These are phyloP conservation scores for Pseudococcus longispinus DNA, from an alignment of 2,888 invertebrate genomes.

Conservation along the genomic window DNA sequence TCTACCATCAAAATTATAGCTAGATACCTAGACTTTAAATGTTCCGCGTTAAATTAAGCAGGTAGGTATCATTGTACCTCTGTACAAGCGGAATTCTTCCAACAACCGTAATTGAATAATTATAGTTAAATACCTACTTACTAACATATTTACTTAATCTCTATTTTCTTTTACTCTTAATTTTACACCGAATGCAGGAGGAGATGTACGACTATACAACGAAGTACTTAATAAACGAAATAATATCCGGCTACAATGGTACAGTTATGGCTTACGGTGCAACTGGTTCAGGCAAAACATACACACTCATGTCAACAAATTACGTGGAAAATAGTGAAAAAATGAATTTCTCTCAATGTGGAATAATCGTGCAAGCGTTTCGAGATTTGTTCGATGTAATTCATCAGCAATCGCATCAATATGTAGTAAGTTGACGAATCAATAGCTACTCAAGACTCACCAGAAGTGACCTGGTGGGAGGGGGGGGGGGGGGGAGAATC, in stretches of 20 bases:
- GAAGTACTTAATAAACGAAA: constrained; percentile 82
- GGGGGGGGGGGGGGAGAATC: no score
- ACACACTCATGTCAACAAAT: constrained; percentile 75
- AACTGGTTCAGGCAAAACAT: constrained; percentile 90
- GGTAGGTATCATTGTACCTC: no score
- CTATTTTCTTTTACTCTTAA: no score
- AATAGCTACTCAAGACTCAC: neutral
- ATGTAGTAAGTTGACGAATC: neutral
- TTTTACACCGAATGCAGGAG: constrained; percentile 65
- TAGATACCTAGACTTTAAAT: no score
- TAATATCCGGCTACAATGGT: constrained; percentile 86
- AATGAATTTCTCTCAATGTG: constrained; percentile 68
- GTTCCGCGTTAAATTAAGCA: no score
- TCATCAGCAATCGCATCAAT: constrained; percentile 14
- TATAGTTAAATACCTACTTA: neutral
- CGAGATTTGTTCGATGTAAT: constrained; percentile 77
- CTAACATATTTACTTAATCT: neutral
- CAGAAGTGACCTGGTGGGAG: no score
- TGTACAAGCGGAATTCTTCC: no score
- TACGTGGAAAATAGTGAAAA: neutral
- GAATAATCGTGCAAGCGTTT: constrained; percentile 86
- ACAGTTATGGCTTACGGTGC: constrained; percentile 96
- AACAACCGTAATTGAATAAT: no score
- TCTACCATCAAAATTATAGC: no score
- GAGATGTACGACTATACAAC: constrained; percentile 88